Evolutionary conservation across 2,888 invertebrate genomes (phyloP), one percentile per base, ranked within the genome.

Genomic region (Orchestes rusci): DNA sequence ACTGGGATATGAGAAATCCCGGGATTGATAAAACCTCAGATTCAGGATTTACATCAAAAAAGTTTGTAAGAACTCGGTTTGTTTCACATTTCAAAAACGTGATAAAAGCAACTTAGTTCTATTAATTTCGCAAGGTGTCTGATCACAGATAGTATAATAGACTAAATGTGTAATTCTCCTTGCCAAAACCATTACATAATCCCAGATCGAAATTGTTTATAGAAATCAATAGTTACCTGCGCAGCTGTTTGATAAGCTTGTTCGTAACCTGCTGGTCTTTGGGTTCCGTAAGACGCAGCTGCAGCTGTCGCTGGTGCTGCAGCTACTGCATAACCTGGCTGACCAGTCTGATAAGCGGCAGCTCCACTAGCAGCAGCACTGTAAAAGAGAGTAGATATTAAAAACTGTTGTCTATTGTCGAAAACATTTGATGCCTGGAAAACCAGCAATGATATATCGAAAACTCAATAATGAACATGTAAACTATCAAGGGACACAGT

Each of bases 201-300:
- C 23, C 8, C 8, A 23, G 5, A 7, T 5, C 8, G 10, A 10
- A 10, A 7, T 23, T 7, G 10, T 23, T 23, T 23, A 23, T 23
- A 12, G 30, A 30, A 8, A 13, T 5, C 23, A 29, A n/a, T n/a
- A n/a, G 28, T 42, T 31, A 49, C 49, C 38, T 50, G 50, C 28
- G 88, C 84, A 16, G 82, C 84, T 44, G 88, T 84, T 60, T 88
- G 87, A 59, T 84, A 84, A 33, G 89, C 86, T 53, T 84, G 84
- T 16, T 45, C 42, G 64, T 88, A 86, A 45, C 84, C 85, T 39
- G 85, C 80, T 23, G 85, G 80, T 48, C 86, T 77, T 63, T 89
- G 89, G 32, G 90, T 84, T 51, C 84, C 82, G 69, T 90, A 90
- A 38, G 88, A 83, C 36, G 85, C 84, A 48, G 85, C 84, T 48